phyloP scores from a whole-genome alignment of 2,888 invertebrate genomes.

The Idaea biselata region DNA sequence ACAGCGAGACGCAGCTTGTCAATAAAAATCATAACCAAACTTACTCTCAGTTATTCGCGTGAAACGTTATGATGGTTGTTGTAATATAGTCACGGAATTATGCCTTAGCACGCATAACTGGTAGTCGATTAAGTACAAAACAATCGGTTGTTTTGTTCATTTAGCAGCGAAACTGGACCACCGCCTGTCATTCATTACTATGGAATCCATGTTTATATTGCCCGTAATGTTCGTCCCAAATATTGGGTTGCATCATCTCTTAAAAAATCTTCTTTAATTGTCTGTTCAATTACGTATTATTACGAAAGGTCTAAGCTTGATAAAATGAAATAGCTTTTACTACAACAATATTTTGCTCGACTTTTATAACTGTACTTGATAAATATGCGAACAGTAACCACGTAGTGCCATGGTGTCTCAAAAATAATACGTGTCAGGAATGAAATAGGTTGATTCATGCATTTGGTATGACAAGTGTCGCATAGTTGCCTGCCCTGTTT shows the following conservation, averaged over 20 bases:
- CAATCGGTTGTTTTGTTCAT: conserved; percentile 18
- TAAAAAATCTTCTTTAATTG: conserved; percentile 38
- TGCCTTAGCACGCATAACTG: background rate
- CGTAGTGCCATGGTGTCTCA: conserved; percentile 30
- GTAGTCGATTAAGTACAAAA: background rate
- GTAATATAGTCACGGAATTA: conserved; percentile 11
- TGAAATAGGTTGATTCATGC: conserved; percentile 45
- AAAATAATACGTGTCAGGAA: conserved; percentile 42
- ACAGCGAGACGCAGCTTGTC: background rate
- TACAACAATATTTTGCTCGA: background rate
- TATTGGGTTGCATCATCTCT: conserved; percentile 44
- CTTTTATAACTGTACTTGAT: background rate
- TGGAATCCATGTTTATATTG: conserved; percentile 34
- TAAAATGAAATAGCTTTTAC: background rate
- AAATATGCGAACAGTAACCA: background rate
- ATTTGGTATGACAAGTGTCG: conserved; percentile 28
- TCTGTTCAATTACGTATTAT: conserved; percentile 32
- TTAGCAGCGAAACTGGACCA: conserved; percentile 31
- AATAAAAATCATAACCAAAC: background rate
- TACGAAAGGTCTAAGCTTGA: background rate
- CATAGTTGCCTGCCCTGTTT: conserved; percentile 7
- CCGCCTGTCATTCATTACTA: conserved; percentile 29
- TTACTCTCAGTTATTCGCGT: background rate
- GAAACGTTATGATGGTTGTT: background rate
- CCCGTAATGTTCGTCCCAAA: conserved; percentile 16